Evolutionary conservation across 2,888 invertebrate genomes (phyloP).

Genomic region (Clanis bilineata): DNA sequence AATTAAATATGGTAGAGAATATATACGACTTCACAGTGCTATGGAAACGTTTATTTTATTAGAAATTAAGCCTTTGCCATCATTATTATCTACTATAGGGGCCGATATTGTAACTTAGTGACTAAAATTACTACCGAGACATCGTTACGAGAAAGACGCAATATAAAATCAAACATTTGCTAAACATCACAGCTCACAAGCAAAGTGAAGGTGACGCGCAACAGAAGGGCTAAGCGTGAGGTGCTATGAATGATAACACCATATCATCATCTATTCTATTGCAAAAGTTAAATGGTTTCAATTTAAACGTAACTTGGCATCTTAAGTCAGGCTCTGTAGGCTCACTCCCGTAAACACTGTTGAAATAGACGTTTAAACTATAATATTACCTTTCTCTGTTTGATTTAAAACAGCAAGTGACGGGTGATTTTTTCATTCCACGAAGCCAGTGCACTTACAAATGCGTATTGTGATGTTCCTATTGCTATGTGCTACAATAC

Average conservation of each 20-base stretch:
- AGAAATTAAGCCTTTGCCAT: conserved; percentile 43
- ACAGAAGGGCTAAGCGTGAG: conserved; percentile 54
- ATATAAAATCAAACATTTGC: conserved; percentile 58
- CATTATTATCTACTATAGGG: conserved; percentile 45
- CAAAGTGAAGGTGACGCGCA: conserved; percentile 64
- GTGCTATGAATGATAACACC: conserved; percentile 67
- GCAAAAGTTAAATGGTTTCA: conserved; percentile 2
- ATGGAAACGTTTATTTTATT: conserved; percentile 32
- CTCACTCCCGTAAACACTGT: neutral
- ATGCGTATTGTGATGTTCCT: too few species aligned
- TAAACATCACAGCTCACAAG: conserved; percentile 77
- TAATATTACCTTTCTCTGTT: neutral
- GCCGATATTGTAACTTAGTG: conserved; percentile 62
- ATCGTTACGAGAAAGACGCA: conserved; percentile 51
- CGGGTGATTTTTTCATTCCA: too few species aligned
- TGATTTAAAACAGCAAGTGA: neutral
- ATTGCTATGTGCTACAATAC: neutral
- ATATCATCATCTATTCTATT: conserved; percentile 39
- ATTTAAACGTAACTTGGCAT: neutral
- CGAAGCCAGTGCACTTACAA: too few species aligned
- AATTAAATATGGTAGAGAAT: conserved; percentile 29
- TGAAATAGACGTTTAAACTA: neutral
- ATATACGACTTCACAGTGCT: conserved; percentile 14
- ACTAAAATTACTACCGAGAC: conserved; percentile 63
- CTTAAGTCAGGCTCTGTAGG: neutral